Evolutionary conservation across 2,888 invertebrate genomes (phyloP).

Genomic region (Stramonita haemastoma): DNA sequence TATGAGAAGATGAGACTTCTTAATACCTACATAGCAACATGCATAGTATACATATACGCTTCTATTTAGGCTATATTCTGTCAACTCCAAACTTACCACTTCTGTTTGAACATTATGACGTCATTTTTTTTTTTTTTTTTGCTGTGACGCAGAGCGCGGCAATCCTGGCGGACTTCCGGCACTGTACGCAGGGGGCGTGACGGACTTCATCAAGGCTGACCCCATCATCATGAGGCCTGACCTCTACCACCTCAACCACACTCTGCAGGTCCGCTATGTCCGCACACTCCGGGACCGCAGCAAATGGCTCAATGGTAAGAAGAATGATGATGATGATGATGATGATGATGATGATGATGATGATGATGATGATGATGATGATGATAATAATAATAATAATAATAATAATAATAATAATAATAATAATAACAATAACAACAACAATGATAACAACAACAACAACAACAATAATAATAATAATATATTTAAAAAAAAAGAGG

Average conservation of each 20-base stretch:
- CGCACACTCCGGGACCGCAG: conserved; percentile 97
- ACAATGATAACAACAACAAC: no score
- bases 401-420: no score
- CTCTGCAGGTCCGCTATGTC: conserved; percentile 46
- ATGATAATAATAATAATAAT: no score
- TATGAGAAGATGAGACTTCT: no score
- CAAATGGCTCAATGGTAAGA: conserved; percentile 98
- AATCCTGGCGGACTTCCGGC: conserved; percentile 62
- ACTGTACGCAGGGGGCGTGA: conserved; percentile 61
- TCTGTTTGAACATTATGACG: background rate
- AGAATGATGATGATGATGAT: background rate
- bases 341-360: no score
- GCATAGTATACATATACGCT: no score
- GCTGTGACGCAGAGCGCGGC: conserved; percentile 54
- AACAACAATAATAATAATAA: no score
- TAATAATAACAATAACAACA: no score
- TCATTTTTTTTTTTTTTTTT: background rate
- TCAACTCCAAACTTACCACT: background rate
- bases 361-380: background rate
- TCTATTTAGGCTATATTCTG: no score
- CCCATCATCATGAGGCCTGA: conserved; percentile 59
- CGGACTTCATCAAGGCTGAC: conserved; percentile 61
- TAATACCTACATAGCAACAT: no score
- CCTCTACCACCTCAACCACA: conserved; percentile 49
- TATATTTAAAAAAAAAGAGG: no score